Percentiles rank a stretch among this genome's conserved stretches.
Evolutionary conservation across 2,797 vertebrate genomes (phyloP).

Genomic region (Esox masquinongy): DNA sequence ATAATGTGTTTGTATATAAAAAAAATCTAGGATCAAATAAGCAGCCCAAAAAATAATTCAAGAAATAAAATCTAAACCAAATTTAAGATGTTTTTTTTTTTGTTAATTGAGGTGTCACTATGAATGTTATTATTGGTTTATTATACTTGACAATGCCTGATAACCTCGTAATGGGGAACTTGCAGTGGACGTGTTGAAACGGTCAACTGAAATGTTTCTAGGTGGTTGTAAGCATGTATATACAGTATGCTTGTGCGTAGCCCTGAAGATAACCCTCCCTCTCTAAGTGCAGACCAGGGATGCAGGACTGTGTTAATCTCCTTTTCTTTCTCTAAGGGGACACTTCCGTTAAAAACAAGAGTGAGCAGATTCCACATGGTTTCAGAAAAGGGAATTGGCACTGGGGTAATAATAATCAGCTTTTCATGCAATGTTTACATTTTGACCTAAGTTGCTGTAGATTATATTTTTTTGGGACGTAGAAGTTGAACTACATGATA

Average conservation of each 20-base stretch:
- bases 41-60: too few species aligned
- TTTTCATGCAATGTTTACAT: conserved; percentile 33
- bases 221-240: conserved; percentile 10
- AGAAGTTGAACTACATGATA: background rate
- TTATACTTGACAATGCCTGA: background rate
- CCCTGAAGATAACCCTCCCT: background rate
- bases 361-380: conserved; percentile 54
- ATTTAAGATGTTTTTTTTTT: background rate
- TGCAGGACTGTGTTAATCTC: conserved; percentile 44
- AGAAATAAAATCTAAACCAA: too few species aligned
- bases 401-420: conserved; percentile 58
- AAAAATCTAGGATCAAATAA: too few species aligned
- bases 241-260: conserved; percentile 4
- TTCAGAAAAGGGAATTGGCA: conserved; percentile 59
- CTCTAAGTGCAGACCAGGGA: conserved; percentile 12
- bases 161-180: background rate
- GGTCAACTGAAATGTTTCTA: background rate
- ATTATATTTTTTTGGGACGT: background rate
- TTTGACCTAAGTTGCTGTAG: conserved; percentile 1
- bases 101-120: background rate
- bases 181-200: background rate
- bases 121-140: background rate
- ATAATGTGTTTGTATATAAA: too few species aligned
- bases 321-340: conserved; percentile 55
- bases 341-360: conserved; percentile 57